These are phyloP conservation scores for Heliconius hermathena DNA, from an alignment of 1,140 invertebrate species.

Conservation along the genomic window DNA sequence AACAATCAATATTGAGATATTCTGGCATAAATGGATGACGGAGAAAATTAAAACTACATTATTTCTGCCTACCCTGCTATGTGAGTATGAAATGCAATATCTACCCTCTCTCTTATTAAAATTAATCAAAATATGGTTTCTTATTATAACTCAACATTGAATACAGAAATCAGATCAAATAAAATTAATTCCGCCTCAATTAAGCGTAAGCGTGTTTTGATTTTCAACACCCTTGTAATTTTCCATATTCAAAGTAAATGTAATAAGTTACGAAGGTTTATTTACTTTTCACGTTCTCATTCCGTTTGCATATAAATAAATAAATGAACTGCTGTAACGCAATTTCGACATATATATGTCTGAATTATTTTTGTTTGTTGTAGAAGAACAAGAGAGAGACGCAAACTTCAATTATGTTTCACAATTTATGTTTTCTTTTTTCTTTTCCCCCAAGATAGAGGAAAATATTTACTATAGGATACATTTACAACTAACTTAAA, in stretches of 20 bases:
- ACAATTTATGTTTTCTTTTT: too few species aligned
- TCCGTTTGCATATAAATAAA: not conserved
- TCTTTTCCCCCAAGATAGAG: too few species aligned
- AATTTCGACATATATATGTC: not conserved
- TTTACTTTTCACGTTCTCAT: slow-evolving; percentile 3
- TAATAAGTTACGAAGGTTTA: slow-evolving; percentile 1
- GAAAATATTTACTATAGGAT: too few species aligned
- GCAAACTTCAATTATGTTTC: too few species aligned
- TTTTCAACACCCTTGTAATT: slow-evolving; percentile 35
- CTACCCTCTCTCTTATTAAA: not conserved
- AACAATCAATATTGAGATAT: not conserved
- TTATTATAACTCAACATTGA: slow-evolving; percentile 34
- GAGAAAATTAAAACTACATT: too few species aligned
- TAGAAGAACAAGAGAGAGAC: too few species aligned
- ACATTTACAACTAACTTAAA: too few species aligned
- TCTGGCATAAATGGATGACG: not conserved
- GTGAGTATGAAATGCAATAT: not conserved
- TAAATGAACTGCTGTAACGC: not conserved
- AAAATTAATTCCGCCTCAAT: slow-evolving; percentile 39
- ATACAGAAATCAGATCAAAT: slow-evolving; percentile 41
- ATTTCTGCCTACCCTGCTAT: too few species aligned
- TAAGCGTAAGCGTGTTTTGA: slow-evolving; percentile 36
- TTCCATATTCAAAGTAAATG: slow-evolving; percentile 15
- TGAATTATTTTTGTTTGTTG: not conserved
- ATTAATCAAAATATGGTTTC: slow-evolving; percentile 24